These are phyloP conservation scores for Channa striata DNA, from an alignment of 2,797 vertebrate genomes.

Conservation along the genomic window DNA sequence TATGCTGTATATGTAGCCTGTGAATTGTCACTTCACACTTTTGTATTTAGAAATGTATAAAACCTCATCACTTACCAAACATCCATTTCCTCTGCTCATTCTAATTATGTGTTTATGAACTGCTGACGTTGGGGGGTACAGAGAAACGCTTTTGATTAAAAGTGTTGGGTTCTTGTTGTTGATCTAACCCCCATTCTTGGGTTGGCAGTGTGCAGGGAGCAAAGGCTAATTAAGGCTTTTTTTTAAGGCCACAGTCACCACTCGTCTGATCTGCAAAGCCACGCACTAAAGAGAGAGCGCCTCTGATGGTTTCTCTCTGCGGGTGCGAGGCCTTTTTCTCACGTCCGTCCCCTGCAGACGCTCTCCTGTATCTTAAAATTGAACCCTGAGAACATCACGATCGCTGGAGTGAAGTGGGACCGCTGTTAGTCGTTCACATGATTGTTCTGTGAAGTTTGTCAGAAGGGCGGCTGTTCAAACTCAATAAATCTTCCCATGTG, in stretches of 20 bases:
- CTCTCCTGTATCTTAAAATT: conserved; percentile 44
- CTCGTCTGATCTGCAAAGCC: conserved; percentile 70
- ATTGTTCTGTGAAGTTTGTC: conserved; percentile 30
- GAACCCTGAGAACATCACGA: conserved; percentile 49
- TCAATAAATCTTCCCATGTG: conserved; percentile 54
- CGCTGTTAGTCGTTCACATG: conserved; percentile 29
- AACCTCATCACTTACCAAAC: conserved; percentile 69
- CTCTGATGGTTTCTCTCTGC: conserved; percentile 71
- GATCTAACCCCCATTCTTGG: conserved; percentile 70
- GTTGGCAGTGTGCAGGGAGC: conserved; percentile 60
- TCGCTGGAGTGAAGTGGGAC: conserved; percentile 14
- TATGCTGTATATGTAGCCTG: conserved; percentile 52
- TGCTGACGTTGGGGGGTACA: conserved; percentile 59
- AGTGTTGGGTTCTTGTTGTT: conserved; percentile 65
- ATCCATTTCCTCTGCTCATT: conserved; percentile 69
- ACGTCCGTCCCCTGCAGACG: conserved; percentile 58
- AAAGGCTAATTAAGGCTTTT: conserved; percentile 71
- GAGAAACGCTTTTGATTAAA: conserved; percentile 75
- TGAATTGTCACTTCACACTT: conserved; percentile 76
- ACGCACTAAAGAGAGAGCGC: conserved; percentile 57
- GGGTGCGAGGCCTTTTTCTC: conserved; percentile 59
- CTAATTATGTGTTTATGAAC: conserved; percentile 71
- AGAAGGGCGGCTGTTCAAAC: conserved; percentile 35
- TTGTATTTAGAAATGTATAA: conserved; percentile 70
- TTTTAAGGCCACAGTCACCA: conserved; percentile 63